These are phyloP conservation scores for Nycticryphes semicollaris DNA, from an alignment of 2,113 vertebrate species.

Conservation along the genomic window DNA sequence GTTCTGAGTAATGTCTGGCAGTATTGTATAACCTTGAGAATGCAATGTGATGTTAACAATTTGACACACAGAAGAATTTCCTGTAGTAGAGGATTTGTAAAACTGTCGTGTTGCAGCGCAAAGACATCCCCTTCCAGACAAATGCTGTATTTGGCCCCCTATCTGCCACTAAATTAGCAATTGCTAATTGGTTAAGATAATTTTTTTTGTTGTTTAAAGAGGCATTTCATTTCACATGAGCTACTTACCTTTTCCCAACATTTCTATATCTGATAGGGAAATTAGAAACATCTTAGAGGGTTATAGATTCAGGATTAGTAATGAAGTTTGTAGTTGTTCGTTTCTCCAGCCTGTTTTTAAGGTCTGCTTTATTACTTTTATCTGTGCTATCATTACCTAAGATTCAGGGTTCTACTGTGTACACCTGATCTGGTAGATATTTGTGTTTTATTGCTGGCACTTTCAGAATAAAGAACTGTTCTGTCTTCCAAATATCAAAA, in stretches of 20 bases:
- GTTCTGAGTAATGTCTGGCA: slow-evolving; percentile 7
- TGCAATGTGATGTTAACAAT: not conserved
- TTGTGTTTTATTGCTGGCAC: not conserved
- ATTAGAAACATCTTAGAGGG: not conserved
- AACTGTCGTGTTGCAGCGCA: not conserved
- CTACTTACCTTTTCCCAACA: not conserved
- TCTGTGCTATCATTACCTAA: not conserved
- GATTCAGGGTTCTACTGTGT: not conserved
- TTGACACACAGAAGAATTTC: not conserved
- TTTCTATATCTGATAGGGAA: not conserved
- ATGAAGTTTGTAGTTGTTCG: not conserved
- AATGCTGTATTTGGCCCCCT: not conserved
- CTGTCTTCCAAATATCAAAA: not conserved
- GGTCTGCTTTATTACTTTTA: not conserved
- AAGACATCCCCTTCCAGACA: not conserved
- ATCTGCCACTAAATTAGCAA: not conserved
- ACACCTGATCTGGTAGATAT: not conserved
- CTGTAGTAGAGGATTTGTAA: not conserved
- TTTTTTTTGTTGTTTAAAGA: not conserved
- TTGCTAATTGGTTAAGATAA: not conserved
- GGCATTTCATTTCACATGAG: not conserved
- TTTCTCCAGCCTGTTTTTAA: not conserved
- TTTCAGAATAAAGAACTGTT: not conserved
- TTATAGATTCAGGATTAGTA: not conserved
- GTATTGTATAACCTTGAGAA: not conserved